phyloP scores from a whole-genome alignment of 2,113 vertebrate genomes.

The Bos javanicus region DNA sequence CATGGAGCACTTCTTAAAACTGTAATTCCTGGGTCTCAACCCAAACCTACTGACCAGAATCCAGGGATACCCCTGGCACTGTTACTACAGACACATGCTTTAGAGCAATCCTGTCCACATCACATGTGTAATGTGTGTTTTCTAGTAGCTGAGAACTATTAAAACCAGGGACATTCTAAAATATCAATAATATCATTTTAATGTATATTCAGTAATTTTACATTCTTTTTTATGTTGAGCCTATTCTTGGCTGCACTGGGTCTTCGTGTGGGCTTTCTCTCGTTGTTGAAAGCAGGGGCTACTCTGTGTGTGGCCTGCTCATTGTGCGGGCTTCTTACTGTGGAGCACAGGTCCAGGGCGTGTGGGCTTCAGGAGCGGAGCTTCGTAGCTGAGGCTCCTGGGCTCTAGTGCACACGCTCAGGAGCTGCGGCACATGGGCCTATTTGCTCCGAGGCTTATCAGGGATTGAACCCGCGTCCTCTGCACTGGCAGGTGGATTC shows the following conservation, averaged over 20 bases:
- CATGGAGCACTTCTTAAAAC: neutral
- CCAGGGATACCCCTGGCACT: neutral
- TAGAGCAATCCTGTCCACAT: neutral
- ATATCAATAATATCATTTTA: neutral
- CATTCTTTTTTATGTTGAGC: neutral
- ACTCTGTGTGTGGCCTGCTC: neutral
- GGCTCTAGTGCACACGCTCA: neutral
- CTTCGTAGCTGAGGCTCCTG: neutral
- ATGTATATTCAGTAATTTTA: neutral
- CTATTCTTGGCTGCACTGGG: neutral
- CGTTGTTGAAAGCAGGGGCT: neutral
- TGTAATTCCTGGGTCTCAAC: neutral
- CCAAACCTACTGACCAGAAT: neutral
- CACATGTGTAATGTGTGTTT: neutral
- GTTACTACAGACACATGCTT: neutral
- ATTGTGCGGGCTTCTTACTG: neutral
- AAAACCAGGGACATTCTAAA: neutral
- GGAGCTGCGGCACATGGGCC: neutral
- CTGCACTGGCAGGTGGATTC: neutral
- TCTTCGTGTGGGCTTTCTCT: neutral
- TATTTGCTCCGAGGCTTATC: fast-evolving
- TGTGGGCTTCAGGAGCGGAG: neutral
- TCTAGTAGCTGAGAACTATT: neutral
- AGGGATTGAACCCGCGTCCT: neutral
- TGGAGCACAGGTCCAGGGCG: neutral